These are phyloP conservation scores for Anguilla megastoma DNA, from an alignment of 2,797 vertebrate genomes.

Conservation along the genomic window DNA sequence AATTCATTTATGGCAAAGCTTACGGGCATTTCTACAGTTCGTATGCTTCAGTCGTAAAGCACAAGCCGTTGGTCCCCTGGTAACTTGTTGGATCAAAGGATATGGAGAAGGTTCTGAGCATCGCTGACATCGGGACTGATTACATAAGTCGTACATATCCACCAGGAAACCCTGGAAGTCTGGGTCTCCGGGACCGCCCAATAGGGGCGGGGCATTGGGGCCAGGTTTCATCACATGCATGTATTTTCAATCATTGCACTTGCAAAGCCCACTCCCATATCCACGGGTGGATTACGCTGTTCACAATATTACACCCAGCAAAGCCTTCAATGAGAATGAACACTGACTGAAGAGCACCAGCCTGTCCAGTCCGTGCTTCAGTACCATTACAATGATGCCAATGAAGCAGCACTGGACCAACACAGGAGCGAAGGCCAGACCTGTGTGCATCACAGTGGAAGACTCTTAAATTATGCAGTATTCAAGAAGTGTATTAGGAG, in stretches of 20 bases:
- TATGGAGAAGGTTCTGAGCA: neutral
- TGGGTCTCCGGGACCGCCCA: neutral
- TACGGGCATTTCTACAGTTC: neutral
- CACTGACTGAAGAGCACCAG: neutral
- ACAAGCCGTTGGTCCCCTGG: neutral
- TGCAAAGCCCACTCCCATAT: neutral
- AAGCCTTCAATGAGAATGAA: neutral
- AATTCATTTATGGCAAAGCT: neutral
- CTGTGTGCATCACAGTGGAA: neutral
- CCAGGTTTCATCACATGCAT: neutral
- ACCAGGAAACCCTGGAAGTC: neutral
- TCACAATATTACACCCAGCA: neutral
- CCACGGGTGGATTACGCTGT: neutral
- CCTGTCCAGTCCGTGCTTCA: neutral
- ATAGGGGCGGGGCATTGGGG: neutral
- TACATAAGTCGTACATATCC: neutral
- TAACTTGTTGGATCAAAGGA: neutral
- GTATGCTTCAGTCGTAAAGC: neutral
- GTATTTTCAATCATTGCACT: neutral
- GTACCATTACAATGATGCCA: neutral
- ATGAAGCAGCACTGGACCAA: neutral
- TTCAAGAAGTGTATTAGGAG: neutral
- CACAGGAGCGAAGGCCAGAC: neutral
- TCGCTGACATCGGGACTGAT: neutral
- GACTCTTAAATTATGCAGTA: neutral